A percentile compares a stretch with the other conserved stretches of the same genome.
Conservation (phyloP, 1,140 invertebrate species). For the Meloidogyne exigua region DNA sequence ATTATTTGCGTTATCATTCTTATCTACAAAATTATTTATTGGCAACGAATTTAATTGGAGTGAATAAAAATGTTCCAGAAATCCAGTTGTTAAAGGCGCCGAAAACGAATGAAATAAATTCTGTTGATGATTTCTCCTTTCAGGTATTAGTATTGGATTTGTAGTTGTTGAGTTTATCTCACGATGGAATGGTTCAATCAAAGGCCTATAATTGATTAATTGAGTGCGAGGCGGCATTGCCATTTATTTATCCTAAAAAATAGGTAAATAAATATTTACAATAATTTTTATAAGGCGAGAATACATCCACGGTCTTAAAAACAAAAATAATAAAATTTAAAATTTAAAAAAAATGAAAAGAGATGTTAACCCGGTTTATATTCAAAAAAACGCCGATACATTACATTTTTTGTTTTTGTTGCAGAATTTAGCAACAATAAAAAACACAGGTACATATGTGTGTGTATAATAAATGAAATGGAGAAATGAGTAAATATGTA, state of each 20-base stretch:
- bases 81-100: not conserved
- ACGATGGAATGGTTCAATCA: not conserved
- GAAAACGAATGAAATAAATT: not conserved
- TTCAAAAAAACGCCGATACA: too few species aligned
- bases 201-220: not conserved
- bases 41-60: not conserved
- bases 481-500: too few species aligned
- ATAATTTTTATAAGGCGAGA: too few species aligned
- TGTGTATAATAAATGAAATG: too few species aligned
- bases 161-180: not conserved
- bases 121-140: not conserved
- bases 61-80: not conserved
- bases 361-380: too few species aligned
- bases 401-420: not conserved
- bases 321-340: too few species aligned
- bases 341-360: too few species aligned
- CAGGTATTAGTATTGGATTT: not conserved
- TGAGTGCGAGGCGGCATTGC: not conserved
- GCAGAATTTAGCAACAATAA: not conserved
- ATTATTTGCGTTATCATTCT: not conserved
- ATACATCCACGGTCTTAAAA: too few species aligned
- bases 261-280: not conserved
- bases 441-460: not conserved
- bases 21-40: conserved; percentile 6
- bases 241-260: not conserved